Base-by-base conservation (phyloP, 2,888 invertebrate genomes). In the Lottia scabra region DNA sequence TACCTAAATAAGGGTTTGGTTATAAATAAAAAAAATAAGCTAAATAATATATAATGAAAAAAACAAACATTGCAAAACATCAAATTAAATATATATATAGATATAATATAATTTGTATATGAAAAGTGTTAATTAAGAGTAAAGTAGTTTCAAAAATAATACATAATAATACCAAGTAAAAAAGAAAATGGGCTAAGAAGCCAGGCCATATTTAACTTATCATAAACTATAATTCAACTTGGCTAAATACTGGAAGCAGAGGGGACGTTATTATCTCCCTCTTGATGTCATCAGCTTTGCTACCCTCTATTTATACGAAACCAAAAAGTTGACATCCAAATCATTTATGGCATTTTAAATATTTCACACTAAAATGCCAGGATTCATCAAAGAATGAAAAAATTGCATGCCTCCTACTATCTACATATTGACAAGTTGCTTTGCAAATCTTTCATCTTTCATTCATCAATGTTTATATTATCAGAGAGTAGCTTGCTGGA, bases 101-200 rank as follows among this genome's bases (percentile, higher is more conserved):
- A 81, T 6, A 38, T 38, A n/a, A 38, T 38, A 38, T 38, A 38
- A 38, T 80, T 79, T 83, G 82, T 83, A 84, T 82, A 84, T 81
- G 83, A 84, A 84, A 81, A 82, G 80, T 82, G 83, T 82, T 38
- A 79, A 78, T 80, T 77, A 79, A 80, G 80, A 82, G 78, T 79
- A 82, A 81, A 82, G 77, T 78, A 75, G 38, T 80, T 78, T 79
- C 75, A 80, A 81, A 84, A 81, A 81, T 75, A 78, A 81, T 77
- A 80, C 80, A 79, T 75, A 75, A 78, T 73, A 76, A 79, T 78
- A 79, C 77, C 78, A 80, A 80, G 79, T 79, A 80, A 80, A 78
- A 74, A 70, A 74, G 76, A 73, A 74, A 73, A 67, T 67, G 65
- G 19, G 56, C 56, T 56, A 56, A 56, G 56, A 56, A 23, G 56